phyloP scores from a whole-genome alignment of 2,113 vertebrate genomes.

The Cephalopholis sonnerati region DNA sequence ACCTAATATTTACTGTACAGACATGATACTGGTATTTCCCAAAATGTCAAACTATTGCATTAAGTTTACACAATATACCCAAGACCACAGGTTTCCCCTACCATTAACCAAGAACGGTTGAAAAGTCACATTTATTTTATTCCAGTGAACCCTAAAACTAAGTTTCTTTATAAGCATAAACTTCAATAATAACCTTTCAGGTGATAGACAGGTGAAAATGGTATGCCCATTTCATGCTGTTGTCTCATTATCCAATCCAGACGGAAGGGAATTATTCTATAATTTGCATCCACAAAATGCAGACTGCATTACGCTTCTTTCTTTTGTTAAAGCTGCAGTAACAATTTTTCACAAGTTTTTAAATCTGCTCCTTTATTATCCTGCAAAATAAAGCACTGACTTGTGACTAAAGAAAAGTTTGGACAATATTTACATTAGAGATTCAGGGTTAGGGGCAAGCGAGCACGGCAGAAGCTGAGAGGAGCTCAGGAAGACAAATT shows the following conservation, averaged over 20 bases:
- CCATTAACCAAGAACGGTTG: background rate
- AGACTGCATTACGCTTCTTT: conserved; percentile 1
- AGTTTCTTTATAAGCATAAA: background rate
- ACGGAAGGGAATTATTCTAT: background rate
- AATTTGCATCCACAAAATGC: background rate
- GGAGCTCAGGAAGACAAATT: background rate
- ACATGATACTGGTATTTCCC: no score
- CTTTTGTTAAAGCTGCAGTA: background rate
- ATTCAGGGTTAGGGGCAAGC: background rate
- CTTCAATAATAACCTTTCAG: background rate
- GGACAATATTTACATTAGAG: background rate
- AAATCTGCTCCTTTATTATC: background rate
- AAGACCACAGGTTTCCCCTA: no score
- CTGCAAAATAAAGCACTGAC: background rate
- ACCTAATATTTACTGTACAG: no score
- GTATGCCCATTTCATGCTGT: background rate
- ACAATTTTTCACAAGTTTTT: background rate
- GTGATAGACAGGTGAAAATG: background rate
- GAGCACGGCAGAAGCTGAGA: background rate
- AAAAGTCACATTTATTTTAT: background rate
- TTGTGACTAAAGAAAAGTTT: background rate
- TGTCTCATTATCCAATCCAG: background rate
- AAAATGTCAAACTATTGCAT: no score
- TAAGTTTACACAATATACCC: no score
- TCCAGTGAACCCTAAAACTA: background rate